Conservation (phyloP, 2,888 invertebrate species). For the Bellardia bayeri region DNA sequence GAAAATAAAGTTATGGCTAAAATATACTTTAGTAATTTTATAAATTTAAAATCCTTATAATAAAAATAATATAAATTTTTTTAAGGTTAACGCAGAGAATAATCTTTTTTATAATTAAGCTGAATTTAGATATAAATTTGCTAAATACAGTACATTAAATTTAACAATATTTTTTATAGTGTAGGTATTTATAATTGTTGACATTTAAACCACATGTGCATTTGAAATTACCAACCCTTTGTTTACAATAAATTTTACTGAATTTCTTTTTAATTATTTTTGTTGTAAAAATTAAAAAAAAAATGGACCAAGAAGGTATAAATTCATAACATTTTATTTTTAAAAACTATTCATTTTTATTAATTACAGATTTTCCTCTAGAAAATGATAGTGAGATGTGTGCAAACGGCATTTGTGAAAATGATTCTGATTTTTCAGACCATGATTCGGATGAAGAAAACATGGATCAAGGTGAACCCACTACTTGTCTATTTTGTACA, state of each 20-base stretch:
- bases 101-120: too few species aligned
- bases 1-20: neutral
- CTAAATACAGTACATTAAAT: too few species aligned
- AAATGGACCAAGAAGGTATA: slow-evolving; percentile 70
- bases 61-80: too few species aligned
- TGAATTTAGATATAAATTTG: too few species aligned
- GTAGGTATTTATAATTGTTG: neutral
- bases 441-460: slow-evolving; percentile 83
- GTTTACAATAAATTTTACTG: slow-evolving; percentile 16
- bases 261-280: neutral
- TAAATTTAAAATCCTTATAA: too few species aligned
- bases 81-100: too few species aligned
- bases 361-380: slow-evolving; percentile 49
- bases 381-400: slow-evolving; percentile 31
- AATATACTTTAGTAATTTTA: too few species aligned
- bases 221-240: slow-evolving; percentile 46
- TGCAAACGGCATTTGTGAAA: slow-evolving; percentile 55
- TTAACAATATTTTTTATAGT: neutral
- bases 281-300: neutral
- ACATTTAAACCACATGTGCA: slow-evolving; percentile 60
- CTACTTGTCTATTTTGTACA: slow-evolving; percentile 90
- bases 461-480: slow-evolving; percentile 82
- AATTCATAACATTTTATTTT: neutral
- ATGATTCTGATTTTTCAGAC: slow-evolving; percentile 72
- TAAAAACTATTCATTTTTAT: neutral